Evolutionary conservation across 1,140 invertebrate species (phyloP), one percentile per base, ranked within the genome.

Genomic region (Archegozetes longisetosus): DNA sequence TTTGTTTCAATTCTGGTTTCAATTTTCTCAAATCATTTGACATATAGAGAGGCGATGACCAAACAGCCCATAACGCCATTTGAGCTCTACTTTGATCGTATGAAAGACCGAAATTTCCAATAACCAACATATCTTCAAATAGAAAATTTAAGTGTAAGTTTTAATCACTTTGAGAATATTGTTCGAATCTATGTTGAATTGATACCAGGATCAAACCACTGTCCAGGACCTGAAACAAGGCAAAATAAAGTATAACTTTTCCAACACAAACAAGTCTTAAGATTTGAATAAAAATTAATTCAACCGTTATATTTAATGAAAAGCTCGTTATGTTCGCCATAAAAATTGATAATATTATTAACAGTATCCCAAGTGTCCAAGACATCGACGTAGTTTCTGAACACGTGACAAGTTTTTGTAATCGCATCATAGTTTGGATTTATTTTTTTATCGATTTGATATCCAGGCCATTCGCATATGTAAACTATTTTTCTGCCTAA

Each of bases 311-410:
- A 61, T 26, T 32, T 23, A 6, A 2, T 9, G 50, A 62, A 61
- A n/a, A 13, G 17, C 46, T 76, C 74, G 58, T 75, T 72, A 63
- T 75, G 72, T 48, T 74, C 65, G 12, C 72, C 76, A 64, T 77
- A 80, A 64, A 71, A 78, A 57, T 77, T 69, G 60, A 81, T 76
- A 53, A 80, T 79, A 14, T 56, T 52, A 27, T 66, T 61, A 63
- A 80, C 74, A 22, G 70, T 71, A 24, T 62, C 62, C 76, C 77
- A 82, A 0, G 74, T 74, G 62, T 78, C 77, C 27, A 73, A 65
- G 57, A 82, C 77, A 67, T 81, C 80, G 65, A 71, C 73, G 68
- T 70, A 81, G 61, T 80, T 81, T 55, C 80, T 66, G 78, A 78
- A 81, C 28, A 79, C 64, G 66, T 82, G 81, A 66, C 80, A 81